Conservation (phyloP, 2,113 vertebrate genomes). For the Acrocephalus arundinaceus region DNA sequence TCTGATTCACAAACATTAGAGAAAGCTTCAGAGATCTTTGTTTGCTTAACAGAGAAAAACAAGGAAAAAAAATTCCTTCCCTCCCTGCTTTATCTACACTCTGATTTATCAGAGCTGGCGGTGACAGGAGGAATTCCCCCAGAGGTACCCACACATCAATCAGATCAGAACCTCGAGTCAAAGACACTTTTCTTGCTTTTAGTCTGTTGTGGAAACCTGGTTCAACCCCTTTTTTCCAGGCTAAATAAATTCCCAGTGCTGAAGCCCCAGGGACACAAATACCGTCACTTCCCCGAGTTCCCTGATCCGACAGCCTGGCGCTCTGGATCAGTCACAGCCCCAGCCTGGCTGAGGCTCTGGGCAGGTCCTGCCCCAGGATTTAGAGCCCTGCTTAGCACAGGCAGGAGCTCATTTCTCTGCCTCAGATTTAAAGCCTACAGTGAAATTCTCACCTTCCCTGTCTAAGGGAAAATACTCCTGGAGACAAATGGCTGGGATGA, state of each 20-base stretch:
- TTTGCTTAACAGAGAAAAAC: background rate
- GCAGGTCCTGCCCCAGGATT: background rate
- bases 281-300: rapidly evolving
- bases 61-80: background rate
- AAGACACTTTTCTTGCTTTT: background rate
- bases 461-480: background rate
- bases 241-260: background rate
- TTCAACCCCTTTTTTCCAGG: background rate
- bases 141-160: background rate
- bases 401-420: background rate
- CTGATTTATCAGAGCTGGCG: background rate
- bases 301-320: rapidly evolving
- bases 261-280: background rate
- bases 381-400: background rate
- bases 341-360: background rate
- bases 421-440: background rate
- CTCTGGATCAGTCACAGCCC: background rate
- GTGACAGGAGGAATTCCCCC: background rate
- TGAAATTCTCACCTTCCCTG: background rate
- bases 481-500: background rate
- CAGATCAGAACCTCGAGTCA: background rate
- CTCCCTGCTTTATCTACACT: background rate
- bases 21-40: background rate
- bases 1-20: background rate
- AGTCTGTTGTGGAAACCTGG: background rate